Evolutionary conservation across 2,113 vertebrate species (phyloP).

Genomic region (Cranoglanis bouderius): DNA sequence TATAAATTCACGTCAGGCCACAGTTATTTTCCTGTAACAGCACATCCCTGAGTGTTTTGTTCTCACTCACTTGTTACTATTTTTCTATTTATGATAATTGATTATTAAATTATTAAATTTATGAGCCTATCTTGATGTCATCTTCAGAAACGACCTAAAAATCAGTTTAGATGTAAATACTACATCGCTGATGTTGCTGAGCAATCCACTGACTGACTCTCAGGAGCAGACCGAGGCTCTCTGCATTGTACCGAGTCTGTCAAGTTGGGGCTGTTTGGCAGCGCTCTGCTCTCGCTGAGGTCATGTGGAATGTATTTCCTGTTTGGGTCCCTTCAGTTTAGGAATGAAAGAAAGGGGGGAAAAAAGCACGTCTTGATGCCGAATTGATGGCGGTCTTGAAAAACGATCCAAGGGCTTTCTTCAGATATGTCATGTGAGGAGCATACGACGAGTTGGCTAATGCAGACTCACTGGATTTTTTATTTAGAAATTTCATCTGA

Average conservation of each 20-base stretch:
- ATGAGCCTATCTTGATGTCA: no score
- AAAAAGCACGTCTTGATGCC: conserved; percentile 24
- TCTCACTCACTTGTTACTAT: no score
- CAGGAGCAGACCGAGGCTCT: not conserved
- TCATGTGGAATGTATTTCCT: conserved; percentile 65
- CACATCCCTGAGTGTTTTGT: no score
- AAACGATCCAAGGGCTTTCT: not conserved
- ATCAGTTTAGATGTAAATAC: not conserved
- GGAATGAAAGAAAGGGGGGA: conserved; percentile 35
- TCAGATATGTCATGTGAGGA: not conserved
- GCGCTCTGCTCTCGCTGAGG: conserved; percentile 49
- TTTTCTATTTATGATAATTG: no score
- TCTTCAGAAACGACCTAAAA: not conserved
- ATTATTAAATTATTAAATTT: no score
- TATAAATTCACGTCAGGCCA: no score
- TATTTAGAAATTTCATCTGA: not conserved
- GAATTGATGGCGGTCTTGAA: conserved; percentile 13
- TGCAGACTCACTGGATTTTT: not conserved
- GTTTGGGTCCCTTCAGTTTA: conserved; percentile 55
- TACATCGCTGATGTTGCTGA: not conserved
- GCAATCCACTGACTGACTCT: not conserved
- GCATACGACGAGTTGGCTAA: not conserved
- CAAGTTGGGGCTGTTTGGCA: conserved; percentile 43
- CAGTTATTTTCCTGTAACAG: not conserved
- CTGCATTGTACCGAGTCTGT: conserved; percentile 29